These are phyloP conservation scores for Piaya cayana DNA, from an alignment of 2,113 vertebrate genomes.

Conservation along the genomic window DNA sequence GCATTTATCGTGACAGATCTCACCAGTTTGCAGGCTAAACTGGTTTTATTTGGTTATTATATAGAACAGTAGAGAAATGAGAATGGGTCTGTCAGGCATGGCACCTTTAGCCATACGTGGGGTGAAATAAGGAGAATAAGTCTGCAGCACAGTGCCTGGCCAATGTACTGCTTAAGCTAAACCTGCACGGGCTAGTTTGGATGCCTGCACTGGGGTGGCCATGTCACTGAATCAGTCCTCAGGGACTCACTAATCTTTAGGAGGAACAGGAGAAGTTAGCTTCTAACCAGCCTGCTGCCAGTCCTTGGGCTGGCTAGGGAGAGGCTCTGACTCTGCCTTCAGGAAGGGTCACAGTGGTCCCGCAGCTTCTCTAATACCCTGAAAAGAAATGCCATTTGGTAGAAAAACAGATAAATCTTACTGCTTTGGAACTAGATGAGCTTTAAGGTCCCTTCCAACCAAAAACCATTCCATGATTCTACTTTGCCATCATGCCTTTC, in stretches of 20 bases:
- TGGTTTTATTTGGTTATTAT: background rate
- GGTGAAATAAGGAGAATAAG: background rate
- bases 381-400: background rate
- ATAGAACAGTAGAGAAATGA: background rate
- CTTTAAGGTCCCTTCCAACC: too few species aligned
- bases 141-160: background rate
- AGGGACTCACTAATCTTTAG: background rate
- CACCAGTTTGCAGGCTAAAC: background rate
- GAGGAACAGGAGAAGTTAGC: background rate
- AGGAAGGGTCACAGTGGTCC: too few species aligned
- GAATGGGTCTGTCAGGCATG: background rate
- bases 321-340: background rate
- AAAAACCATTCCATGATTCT: too few species aligned
- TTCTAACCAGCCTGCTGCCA: background rate
- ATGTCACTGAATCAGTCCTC: background rate
- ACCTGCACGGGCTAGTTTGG: background rate
- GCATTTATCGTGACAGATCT: background rate
- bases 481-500: background rate
- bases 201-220: background rate
- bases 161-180: background rate
- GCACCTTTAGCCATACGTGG: accelerated
- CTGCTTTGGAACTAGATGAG: background rate
- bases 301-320: background rate
- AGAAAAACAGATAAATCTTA: background rate
- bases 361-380: too few species aligned